These are phyloP conservation scores for Labeo rohita DNA, from an alignment of 2,113 vertebrate species.

Conservation along the genomic window DNA sequence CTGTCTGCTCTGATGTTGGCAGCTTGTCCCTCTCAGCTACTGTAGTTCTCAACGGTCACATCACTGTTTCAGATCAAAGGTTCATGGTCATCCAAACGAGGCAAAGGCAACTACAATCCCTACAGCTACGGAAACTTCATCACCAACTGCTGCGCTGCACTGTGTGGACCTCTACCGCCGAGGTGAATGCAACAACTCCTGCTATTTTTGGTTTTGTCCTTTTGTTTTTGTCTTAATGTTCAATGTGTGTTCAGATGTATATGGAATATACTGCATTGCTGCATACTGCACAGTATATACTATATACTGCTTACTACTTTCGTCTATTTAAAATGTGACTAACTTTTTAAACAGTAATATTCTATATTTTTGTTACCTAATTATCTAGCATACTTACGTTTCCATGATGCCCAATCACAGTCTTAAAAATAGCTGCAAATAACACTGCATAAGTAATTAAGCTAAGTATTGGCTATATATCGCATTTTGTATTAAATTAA, in stretches of 20 bases:
- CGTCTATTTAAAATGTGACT: neutral
- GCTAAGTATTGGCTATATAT: neutral
- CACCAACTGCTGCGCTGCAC: constrained; percentile 90
- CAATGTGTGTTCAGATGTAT: neutral
- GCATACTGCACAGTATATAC: neutral
- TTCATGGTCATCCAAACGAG: constrained; percentile 93
- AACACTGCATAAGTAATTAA: neutral
- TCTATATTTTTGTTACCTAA: neutral
- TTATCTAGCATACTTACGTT: neutral
- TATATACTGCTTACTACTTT: neutral
- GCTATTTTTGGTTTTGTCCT: neutral
- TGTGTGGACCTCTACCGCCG: constrained; percentile 91
- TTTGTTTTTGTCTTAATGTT: neutral
- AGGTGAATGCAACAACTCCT: constrained; percentile 76
- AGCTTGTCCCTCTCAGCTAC: constrained; percentile 20
- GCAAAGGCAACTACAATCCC: constrained; percentile 94
- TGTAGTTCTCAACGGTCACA: constrained; percentile 22
- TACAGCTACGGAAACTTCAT: constrained; percentile 93
- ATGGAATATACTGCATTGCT: neutral
- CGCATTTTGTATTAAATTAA: neutral
- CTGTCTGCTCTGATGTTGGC: constrained; percentile 11
- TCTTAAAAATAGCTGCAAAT: neutral
- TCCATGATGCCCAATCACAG: neutral
- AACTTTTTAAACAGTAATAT: neutral
- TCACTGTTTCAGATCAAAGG: constrained; percentile 90